phyloP scores from a whole-genome alignment of 2,113 vertebrate species.

The Myodes glareolus region DNA sequence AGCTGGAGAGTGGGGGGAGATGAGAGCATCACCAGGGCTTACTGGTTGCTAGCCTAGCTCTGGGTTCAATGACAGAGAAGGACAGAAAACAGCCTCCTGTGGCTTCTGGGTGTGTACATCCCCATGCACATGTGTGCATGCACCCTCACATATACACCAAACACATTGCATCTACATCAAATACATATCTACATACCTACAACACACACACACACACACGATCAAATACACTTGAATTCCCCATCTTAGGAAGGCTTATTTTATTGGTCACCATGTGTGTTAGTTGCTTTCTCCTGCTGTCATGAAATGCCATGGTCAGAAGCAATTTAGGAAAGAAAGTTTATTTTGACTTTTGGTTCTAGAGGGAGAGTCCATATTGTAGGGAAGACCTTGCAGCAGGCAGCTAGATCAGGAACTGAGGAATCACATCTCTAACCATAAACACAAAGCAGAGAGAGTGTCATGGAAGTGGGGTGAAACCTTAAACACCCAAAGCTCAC shows the following conservation, averaged over 20 bases:
- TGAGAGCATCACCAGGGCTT: not conserved
- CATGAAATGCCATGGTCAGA: not conserved
- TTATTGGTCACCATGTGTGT: not conserved
- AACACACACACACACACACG: not conserved
- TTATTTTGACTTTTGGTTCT: not conserved
- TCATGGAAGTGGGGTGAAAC: too few relatives aligned
- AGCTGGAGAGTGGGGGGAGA: not conserved
- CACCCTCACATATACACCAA: not conserved
- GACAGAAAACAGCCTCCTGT: not conserved
- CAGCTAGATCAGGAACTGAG: not conserved
- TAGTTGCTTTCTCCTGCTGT: not conserved
- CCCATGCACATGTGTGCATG: not conserved
- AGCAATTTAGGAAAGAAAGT: not conserved
- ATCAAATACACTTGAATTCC: not conserved
- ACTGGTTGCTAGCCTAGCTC: not conserved
- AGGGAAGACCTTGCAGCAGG: not conserved
- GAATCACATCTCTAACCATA: not conserved
- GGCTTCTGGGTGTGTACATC: not conserved
- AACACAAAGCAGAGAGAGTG: not conserved
- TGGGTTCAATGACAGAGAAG: not conserved
- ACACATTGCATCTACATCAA: not conserved
- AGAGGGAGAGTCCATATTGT: not conserved
- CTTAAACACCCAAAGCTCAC: not conserved
- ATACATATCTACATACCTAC: not conserved
- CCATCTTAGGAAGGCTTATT: not conserved